Evolutionary conservation across 2,797 vertebrate species (phyloP), one percentile per base, ranked within the genome.

Genomic region (Ptychadena robeensis): DNA sequence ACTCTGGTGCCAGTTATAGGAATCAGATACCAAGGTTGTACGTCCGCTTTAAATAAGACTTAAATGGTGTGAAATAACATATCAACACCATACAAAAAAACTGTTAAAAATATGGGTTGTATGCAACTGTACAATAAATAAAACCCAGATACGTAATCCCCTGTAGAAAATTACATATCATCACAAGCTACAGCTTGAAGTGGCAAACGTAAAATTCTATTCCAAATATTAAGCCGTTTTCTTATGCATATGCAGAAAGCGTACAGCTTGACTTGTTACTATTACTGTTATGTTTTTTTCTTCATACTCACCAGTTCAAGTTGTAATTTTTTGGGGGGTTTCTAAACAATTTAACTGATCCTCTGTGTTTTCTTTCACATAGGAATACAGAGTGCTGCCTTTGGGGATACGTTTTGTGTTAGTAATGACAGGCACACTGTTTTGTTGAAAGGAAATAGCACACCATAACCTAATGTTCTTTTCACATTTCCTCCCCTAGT

Each of bases 341-440:
- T 86, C 77, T 86, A 72, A 74, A 59, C 81, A 85, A 87, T 74
- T 82, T 85, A 82, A 81, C 71, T 48, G 63, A 81, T 85, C 14
- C 44, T 63, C 35, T 67, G 68, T 44, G 28, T 80, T 77, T 86
- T 71, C 66, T 68, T 75, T 63, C 57, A 87, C 32, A 63, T 63
- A 79, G 79, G 76, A 86, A 82, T 71, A 28, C 80, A 69, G 25
- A 40, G 30, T 88, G 82, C 82, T 87, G 79, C 80, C 76, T 87
- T 85, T 83, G 66, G 22, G 11, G 57, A 69, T 70, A 82, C 25
- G 82, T 69, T 87, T 68, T 75, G 27, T 64, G 38, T 86, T 85
- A 87, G 67, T 79, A 86, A 87, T 88, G 82, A 87, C 71, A 79
- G 84, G 63, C 12, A 63, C 31, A 35, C 28, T 73, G 40, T 86